Percentiles rank a stretch among this genome's conserved stretches.
Evolutionary conservation across 1,140 invertebrate genomes (phyloP).

Genomic region (Drosophila kanapiae): DNA sequence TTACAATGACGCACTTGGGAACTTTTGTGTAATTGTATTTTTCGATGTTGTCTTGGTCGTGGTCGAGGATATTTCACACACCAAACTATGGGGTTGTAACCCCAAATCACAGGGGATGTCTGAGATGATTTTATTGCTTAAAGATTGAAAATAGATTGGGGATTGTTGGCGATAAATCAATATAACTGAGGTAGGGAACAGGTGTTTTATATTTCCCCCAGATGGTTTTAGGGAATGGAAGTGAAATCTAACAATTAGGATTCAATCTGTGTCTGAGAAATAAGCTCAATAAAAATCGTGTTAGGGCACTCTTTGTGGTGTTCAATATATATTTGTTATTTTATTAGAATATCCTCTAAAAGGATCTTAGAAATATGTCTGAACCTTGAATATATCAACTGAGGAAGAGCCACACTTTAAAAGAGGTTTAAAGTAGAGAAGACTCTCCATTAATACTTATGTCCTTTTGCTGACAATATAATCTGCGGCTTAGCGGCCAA

Average conservation of each 20-base stretch:
- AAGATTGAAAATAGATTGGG: constrained; percentile 37
- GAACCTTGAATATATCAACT: not conserved
- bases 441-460: not conserved
- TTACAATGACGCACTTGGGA: constrained; percentile 64
- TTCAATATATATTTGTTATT: too few relatives aligned
- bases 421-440: not conserved
- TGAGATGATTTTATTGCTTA: constrained; percentile 10
- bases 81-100: constrained; percentile 12
- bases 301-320: too few relatives aligned
- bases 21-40: constrained; percentile 74
- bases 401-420: not conserved
- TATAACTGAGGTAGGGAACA: not conserved
- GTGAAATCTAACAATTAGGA: not conserved
- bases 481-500: not conserved
- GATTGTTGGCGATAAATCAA: constrained; percentile 15
- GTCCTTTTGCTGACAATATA: constrained; percentile 3
- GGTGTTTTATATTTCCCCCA: not conserved
- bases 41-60: constrained; percentile 16
- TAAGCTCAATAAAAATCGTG: not conserved
- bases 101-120: constrained; percentile 3
- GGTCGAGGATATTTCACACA: constrained; percentile 9
- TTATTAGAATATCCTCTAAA: not conserved
- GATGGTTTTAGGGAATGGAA: not conserved
- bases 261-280: not conserved
- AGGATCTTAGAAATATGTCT: not conserved